phyloP scores from a whole-genome alignment of 2,797 vertebrate genomes.

The Hippopotamyrus pictus region DNA sequence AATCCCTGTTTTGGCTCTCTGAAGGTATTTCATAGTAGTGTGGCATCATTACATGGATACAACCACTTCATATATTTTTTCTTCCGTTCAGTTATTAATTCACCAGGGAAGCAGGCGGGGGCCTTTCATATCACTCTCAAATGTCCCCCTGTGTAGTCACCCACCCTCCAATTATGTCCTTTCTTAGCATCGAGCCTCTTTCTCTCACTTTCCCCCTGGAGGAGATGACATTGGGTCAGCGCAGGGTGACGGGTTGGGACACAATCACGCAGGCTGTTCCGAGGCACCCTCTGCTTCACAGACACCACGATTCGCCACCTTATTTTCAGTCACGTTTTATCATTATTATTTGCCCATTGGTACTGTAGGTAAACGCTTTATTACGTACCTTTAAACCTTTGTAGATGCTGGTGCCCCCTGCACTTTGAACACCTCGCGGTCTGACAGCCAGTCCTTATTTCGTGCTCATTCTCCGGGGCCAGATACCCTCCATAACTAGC shows the following conservation, averaged over 20 bases:
- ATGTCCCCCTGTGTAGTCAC: constrained; percentile 16
- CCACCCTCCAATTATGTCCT: not conserved
- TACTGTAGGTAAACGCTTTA: not conserved
- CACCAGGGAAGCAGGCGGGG: not conserved
- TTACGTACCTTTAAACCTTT: not conserved
- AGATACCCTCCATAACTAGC: constrained; percentile 34
- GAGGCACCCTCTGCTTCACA: not conserved
- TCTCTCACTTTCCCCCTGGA: not conserved
- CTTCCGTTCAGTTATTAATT: constrained; percentile 16
- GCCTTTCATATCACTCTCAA: constrained; percentile 10
- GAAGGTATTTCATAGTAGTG: not conserved
- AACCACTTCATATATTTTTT: constrained; percentile 6
- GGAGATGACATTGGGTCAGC: not conserved
- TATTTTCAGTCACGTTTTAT: not conserved
- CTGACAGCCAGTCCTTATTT: constrained; percentile 43
- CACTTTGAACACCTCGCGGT: constrained; percentile 18
- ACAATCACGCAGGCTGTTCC: not conserved
- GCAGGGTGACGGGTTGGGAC: not conserved
- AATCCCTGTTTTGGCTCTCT: not conserved
- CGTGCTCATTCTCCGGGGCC: constrained; percentile 25
- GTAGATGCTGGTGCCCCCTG: not conserved
- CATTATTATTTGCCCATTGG: not conserved
- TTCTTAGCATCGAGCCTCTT: not conserved
- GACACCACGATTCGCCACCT: not conserved
- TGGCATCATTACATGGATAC: not conserved